Evolutionary conservation across 2,113 vertebrate genomes (phyloP).

Genomic region (Noctilio leporinus): DNA sequence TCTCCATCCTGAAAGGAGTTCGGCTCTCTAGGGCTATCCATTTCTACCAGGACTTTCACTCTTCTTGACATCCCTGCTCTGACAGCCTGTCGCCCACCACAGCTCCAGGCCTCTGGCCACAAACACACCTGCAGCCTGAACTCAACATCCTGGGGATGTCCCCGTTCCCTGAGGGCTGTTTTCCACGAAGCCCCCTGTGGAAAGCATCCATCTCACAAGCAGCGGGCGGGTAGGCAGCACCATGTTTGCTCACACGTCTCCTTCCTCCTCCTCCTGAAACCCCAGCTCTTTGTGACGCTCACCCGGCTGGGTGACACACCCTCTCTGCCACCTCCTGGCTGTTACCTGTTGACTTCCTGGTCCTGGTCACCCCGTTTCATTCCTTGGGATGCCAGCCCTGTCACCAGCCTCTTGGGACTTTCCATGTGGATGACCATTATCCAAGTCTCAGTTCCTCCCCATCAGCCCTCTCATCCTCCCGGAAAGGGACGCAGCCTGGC

Average conservation of each 20-base stretch:
- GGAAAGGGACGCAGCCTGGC: background rate
- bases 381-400: background rate
- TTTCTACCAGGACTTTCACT: background rate
- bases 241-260: background rate
- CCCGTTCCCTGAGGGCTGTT: background rate
- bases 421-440: background rate
- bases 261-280: background rate
- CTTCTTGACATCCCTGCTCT: background rate
- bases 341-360: background rate
- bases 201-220: background rate
- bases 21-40: background rate
- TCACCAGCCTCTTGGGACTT: background rate
- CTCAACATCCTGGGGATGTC: background rate
- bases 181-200: background rate
- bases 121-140: accelerated
- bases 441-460: background rate
- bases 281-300: background rate
- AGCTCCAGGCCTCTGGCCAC: background rate
- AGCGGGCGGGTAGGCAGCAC: background rate
- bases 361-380: background rate
- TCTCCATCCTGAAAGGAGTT: background rate
- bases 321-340: background rate
- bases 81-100: background rate
- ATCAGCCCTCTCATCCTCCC: background rate
- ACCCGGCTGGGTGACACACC: accelerated